Percentiles rank a stretch among this genome's conserved stretches.
Conservation (phyloP, 1,140 invertebrate genomes). For the Arion vulgaris region DNA sequence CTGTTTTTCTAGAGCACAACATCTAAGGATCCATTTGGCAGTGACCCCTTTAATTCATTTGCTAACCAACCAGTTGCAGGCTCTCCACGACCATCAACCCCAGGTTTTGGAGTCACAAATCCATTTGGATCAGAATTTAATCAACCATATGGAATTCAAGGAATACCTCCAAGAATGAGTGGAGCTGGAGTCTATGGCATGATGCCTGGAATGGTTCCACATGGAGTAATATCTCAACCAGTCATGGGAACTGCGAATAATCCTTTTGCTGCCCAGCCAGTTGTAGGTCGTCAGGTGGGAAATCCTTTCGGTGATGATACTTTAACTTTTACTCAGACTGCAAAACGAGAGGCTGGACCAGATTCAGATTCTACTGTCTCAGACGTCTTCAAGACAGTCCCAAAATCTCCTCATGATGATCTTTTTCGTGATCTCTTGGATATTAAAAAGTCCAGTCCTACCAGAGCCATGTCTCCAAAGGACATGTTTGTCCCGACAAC, state of each 20-base stretch:
- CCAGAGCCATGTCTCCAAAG: constrained; percentile 54
- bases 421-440: constrained; percentile 60
- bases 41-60: constrained; percentile 48
- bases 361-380: constrained; percentile 28
- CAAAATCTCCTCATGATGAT: constrained; percentile 39
- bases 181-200: neutral
- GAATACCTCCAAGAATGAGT: constrained; percentile 8
- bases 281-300: neutral
- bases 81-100: too few species aligned
- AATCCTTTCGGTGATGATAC: constrained; percentile 24
- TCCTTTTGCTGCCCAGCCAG: constrained; percentile 14
- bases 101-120: constrained; percentile 37
- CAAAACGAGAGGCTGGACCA: constrained; percentile 31
- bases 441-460: constrained; percentile 50
- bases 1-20: too few species aligned
- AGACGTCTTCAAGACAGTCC: constrained; percentile 18
- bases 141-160: neutral
- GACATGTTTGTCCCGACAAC: constrained; percentile 58
- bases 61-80: constrained; percentile 1
- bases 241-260: neutral
- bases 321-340: constrained; percentile 38
- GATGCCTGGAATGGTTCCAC: constrained; percentile 22
- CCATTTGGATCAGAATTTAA: constrained; percentile 28
- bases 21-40: constrained; percentile 55
- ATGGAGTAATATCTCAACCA: constrained; percentile 11